A percentile compares a stretch with the other conserved stretches of the same genome.
Evolutionary conservation across 2,888 invertebrate genomes (phyloP).

Genomic region (Thalpophila matura): DNA sequence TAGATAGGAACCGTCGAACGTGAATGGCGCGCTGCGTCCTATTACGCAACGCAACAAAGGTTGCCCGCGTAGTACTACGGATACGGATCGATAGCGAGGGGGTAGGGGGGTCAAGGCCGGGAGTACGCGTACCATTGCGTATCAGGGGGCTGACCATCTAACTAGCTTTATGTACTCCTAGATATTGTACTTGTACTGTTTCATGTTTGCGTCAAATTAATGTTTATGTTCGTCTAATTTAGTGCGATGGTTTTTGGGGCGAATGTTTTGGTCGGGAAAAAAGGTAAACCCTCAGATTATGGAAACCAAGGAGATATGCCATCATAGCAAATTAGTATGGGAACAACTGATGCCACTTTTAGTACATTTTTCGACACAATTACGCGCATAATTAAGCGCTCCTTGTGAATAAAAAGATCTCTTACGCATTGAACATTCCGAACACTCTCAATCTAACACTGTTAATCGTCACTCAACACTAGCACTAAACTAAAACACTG

Average conservation of each 20-base stretch:
- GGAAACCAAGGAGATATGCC: too few relatives aligned
- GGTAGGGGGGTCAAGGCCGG: constrained; percentile 65
- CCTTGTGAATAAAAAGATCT: too few relatives aligned
- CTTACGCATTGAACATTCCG: too few relatives aligned
- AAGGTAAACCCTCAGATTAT: not conserved
- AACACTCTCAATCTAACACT: too few relatives aligned
- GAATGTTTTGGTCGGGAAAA: not conserved
- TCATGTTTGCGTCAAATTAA: constrained; percentile 28
- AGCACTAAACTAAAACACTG: too few relatives aligned
- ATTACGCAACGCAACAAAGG: constrained; percentile 53
- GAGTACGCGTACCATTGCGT: constrained; percentile 72
- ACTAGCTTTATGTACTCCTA: constrained; percentile 4
- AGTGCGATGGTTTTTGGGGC: not conserved
- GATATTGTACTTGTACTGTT: constrained; percentile 7
- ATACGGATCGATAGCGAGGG: constrained; percentile 69
- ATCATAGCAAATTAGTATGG: too few relatives aligned
- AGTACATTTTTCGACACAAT: too few relatives aligned
- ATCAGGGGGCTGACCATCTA: constrained; percentile 54
- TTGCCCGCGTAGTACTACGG: constrained; percentile 63
- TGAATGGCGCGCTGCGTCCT: constrained; percentile 44
- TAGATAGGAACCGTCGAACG: constrained; percentile 10
- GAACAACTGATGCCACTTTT: too few relatives aligned
- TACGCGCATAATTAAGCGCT: too few relatives aligned
- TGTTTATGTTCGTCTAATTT: not conserved
- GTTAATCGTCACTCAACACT: too few relatives aligned